Conservation (phyloP, 2,113 vertebrate species). For the Tachycineta bicolor region DNA sequence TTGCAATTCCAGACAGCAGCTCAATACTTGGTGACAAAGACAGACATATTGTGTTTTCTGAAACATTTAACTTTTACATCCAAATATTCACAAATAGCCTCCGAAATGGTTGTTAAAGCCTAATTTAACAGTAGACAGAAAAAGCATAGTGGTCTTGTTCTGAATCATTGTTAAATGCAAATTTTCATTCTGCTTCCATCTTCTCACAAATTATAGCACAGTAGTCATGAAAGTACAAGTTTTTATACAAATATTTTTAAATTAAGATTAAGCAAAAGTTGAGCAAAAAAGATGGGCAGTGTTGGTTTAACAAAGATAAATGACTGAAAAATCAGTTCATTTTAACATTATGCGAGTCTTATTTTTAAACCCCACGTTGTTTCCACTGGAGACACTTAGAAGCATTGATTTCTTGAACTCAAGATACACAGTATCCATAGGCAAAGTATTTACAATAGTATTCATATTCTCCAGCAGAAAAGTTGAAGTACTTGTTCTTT, state of each 20-base stretch:
- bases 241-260: background rate
- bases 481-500: background rate
- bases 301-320: background rate
- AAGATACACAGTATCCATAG: fast-evolving
- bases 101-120: background rate
- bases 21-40: background rate
- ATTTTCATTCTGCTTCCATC: slow-evolving; percentile 3
- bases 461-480: background rate
- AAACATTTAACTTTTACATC: background rate
- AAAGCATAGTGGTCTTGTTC: background rate
- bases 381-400: background rate
- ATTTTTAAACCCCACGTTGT: background rate
- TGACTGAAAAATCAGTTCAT: background rate
- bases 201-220: slow-evolving; percentile 17
- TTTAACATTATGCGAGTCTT: background rate
- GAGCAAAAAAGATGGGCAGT: background rate
- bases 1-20: background rate
- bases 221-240: background rate
- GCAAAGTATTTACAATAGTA: background rate
- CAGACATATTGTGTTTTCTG: background rate
- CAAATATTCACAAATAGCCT: background rate
- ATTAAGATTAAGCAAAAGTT: background rate
- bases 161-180: background rate
- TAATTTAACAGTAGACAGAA: slow-evolving; percentile 16
- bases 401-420: background rate